These are phyloP conservation scores for Trichomalopsis sarcophagae DNA, from an alignment of 1,140 invertebrate species.

Conservation along the genomic window DNA sequence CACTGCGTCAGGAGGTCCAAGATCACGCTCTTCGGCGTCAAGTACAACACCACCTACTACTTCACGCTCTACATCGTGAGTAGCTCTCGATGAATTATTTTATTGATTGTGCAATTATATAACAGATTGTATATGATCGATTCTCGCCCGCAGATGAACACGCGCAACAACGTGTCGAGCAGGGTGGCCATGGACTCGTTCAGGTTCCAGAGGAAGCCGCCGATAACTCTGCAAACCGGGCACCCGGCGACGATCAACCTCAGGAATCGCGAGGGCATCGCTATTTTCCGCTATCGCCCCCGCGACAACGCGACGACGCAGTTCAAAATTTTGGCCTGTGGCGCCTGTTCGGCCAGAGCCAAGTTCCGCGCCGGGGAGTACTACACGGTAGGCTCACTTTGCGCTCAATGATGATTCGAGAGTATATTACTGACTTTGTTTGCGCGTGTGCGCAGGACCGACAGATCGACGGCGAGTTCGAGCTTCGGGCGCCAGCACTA, in stretches of 20 bases:
- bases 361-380: constrained; percentile 66
- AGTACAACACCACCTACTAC: constrained; percentile 73
- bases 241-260: constrained; percentile 66
- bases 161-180: constrained; percentile 69
- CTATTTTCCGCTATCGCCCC: constrained; percentile 70
- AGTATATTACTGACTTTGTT: neutral
- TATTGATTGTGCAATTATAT: too few relatives aligned
- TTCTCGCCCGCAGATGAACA: constrained; percentile 64
- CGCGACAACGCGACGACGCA: constrained; percentile 66
- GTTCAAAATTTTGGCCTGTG: constrained; percentile 70
- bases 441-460: constrained; percentile 59
- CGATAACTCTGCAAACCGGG: constrained; percentile 64
- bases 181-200: constrained; percentile 65
- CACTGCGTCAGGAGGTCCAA: constrained; percentile 71
- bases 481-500: constrained; percentile 66
- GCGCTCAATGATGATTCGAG: neutral
- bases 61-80: constrained; percentile 72
- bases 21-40: constrained; percentile 70
- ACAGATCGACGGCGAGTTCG: constrained; percentile 68
- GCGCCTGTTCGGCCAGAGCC: constrained; percentile 65
- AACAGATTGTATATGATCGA: neutral
- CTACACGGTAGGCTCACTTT: neutral
- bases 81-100: too few relatives aligned
- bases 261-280: constrained; percentile 66
- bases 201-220: constrained; percentile 68